These are phyloP conservation scores for Callipepla squamata DNA, from an alignment of 2,113 vertebrate genomes.

Conservation along the genomic window DNA sequence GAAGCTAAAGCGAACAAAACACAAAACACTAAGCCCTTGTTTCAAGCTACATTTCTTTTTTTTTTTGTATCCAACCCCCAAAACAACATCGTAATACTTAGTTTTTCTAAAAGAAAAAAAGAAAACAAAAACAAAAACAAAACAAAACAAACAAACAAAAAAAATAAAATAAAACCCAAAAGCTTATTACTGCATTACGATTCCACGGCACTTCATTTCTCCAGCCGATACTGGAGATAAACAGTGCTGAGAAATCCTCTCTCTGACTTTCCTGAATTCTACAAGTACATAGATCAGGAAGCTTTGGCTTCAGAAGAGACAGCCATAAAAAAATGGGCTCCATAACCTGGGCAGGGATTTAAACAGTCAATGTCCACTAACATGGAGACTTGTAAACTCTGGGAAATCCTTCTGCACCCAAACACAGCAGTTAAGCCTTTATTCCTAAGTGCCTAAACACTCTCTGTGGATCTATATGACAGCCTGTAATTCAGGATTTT, in stretches of 20 bases:
- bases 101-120: too few relatives aligned
- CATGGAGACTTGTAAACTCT: background rate
- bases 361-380: background rate
- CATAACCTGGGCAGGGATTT: background rate
- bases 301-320: background rate
- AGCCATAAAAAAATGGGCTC: background rate
- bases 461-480: background rate
- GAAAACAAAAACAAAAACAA: too few relatives aligned
- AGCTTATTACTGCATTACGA: background rate
- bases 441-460: fast-evolving
- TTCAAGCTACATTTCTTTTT: background rate
- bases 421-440: background rate
- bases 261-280: background rate
- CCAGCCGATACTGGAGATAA: background rate
- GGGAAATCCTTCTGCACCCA: background rate
- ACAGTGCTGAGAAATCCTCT: background rate
- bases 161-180: too few relatives aligned
- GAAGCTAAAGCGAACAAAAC: background rate
- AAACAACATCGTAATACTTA: too few relatives aligned
- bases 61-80: fast-evolving
- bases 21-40: background rate
- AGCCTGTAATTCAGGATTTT: background rate
- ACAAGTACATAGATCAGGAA: background rate
- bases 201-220: background rate
- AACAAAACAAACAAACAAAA: too few relatives aligned